Evolutionary conservation across 2,888 invertebrate species (phyloP).

Genomic region (Crepidodera aurea): DNA sequence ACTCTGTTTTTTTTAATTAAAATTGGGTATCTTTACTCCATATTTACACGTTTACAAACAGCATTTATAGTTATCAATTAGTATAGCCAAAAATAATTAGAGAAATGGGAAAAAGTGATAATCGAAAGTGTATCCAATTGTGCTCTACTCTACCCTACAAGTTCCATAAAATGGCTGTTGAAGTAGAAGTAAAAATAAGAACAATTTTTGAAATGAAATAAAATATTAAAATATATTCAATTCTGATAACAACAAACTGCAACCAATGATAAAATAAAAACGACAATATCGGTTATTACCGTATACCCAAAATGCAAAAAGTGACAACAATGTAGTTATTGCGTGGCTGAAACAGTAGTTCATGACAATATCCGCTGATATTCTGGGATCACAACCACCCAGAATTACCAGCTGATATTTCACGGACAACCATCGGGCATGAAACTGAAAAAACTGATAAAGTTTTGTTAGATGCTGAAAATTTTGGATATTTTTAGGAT

Average conservation of each 20-base stretch:
- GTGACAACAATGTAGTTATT: slow-evolving; percentile 29
- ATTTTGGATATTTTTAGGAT: not conserved
- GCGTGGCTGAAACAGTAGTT: slow-evolving; percentile 56
- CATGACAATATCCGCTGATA: slow-evolving; percentile 82
- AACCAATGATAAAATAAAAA: slow-evolving; percentile 8
- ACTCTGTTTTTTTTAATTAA: too few species aligned
- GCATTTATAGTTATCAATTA: too few species aligned
- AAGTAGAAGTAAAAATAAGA: too few species aligned
- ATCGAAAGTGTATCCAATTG: too few species aligned
- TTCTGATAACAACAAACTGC: slow-evolving; percentile 13
- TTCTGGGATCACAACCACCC: slow-evolving; percentile 80
- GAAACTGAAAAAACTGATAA: slow-evolving; percentile 39
- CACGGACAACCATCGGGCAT: slow-evolving; percentile 61
- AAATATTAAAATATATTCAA: not conserved
- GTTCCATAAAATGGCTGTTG: too few species aligned
- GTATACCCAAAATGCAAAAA: slow-evolving; percentile 6
- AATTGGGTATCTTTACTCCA: too few species aligned
- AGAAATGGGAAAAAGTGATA: too few species aligned
- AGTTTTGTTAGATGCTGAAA: slow-evolving; percentile 24
- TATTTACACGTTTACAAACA: too few species aligned
- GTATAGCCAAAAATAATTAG: too few species aligned
- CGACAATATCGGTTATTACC: slow-evolving; percentile 1
- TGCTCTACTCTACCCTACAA: too few species aligned
- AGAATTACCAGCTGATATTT: slow-evolving; percentile 99
- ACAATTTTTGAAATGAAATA: too few species aligned